Conservation (phyloP, 2,113 vertebrate genomes). For the Megaceryle maxima region DNA sequence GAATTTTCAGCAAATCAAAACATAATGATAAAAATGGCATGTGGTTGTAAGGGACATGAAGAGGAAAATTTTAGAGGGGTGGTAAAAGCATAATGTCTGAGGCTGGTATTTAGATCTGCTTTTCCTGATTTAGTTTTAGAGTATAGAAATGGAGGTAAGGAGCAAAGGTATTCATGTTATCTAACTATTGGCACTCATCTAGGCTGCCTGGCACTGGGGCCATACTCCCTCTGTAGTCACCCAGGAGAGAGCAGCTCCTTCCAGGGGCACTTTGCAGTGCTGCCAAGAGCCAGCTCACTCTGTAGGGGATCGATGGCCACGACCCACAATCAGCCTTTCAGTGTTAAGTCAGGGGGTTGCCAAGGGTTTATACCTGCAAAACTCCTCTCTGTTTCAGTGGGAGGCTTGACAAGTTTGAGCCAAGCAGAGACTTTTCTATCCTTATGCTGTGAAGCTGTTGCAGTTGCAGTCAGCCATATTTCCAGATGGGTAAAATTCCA, state of each 20-base stretch:
- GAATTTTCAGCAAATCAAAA: neutral
- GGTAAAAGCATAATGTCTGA: neutral
- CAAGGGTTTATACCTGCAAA: neutral
- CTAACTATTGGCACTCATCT: neutral
- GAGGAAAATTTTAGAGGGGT: neutral
- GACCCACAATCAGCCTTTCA: neutral
- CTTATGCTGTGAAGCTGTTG: neutral
- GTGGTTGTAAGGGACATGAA: neutral
- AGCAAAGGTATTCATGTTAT: accelerated
- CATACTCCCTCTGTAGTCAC: neutral
- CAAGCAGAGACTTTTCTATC: neutral
- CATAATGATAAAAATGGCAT: neutral
- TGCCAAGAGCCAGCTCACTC: accelerated
- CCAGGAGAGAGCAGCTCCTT: neutral
- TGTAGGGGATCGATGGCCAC: accelerated
- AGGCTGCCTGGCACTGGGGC: neutral
- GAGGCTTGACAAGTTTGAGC: neutral
- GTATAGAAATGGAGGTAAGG: neutral
- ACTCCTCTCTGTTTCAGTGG: neutral
- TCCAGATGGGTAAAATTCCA: constrained; percentile 51
- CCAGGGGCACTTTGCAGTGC: accelerated
- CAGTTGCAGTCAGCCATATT: neutral
- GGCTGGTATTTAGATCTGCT: neutral
- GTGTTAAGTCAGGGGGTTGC: neutral
- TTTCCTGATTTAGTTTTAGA: neutral